Evolutionary conservation across 2,797 vertebrate species (phyloP).

Genomic region (Anguilla marmorata): DNA sequence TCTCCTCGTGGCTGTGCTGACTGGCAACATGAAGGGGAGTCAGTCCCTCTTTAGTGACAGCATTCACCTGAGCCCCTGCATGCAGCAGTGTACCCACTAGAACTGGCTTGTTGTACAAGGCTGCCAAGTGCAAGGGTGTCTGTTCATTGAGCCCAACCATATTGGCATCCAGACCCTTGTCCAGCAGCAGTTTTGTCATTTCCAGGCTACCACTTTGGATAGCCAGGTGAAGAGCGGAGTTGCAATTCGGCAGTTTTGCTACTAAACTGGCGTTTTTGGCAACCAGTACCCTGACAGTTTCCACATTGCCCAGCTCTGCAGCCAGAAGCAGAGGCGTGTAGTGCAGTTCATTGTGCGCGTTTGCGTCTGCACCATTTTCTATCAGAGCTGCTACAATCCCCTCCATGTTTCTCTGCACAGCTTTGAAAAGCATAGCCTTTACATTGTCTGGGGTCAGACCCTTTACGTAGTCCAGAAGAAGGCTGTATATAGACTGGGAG

Average conservation of each 20-base stretch:
- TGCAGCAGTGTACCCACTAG: slow-evolving; percentile 58
- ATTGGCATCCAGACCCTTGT: slow-evolving; percentile 66
- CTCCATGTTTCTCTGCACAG: slow-evolving; percentile 69
- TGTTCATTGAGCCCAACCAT: slow-evolving; percentile 60
- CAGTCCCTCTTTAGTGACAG: slow-evolving; percentile 57
- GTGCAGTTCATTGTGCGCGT: slow-evolving; percentile 59
- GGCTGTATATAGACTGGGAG: slow-evolving; percentile 60
- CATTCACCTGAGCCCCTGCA: slow-evolving; percentile 70
- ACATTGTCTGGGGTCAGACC: slow-evolving; percentile 57
- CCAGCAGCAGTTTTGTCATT: slow-evolving; percentile 61
- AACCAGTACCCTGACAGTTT: slow-evolving; percentile 67
- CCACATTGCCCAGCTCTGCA: slow-evolving; percentile 64
- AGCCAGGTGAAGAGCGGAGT: slow-evolving; percentile 69
- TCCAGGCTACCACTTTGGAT: slow-evolving; percentile 59
- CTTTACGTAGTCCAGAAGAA: slow-evolving; percentile 64
- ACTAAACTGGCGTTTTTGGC: slow-evolving; percentile 66
- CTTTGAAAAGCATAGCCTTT: slow-evolving; percentile 71
- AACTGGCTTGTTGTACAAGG: slow-evolving; percentile 55
- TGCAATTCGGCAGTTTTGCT: slow-evolving; percentile 61
- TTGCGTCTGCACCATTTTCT: slow-evolving; percentile 67
- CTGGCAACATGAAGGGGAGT: slow-evolving; percentile 73
- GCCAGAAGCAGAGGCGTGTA: slow-evolving; percentile 77
- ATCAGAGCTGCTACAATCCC: slow-evolving; percentile 60
- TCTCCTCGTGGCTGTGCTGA: slow-evolving; percentile 59
- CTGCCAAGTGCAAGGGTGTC: slow-evolving; percentile 71